phyloP scores from a whole-genome alignment of 2,888 invertebrate species.

The Eustalomyia histrio region DNA sequence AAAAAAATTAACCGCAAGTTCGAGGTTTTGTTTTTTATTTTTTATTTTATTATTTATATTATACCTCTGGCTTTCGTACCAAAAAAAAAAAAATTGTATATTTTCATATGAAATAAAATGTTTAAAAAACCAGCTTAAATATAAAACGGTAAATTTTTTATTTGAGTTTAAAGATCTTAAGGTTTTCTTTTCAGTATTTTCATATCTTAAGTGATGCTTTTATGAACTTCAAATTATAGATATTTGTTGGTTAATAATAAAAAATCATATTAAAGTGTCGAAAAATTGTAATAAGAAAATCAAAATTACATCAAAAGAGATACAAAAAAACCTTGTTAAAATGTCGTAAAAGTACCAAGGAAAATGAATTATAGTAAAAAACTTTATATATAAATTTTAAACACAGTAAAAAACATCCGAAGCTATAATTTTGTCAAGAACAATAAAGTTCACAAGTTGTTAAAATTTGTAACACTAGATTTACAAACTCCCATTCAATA shows the following conservation, averaged over 20 bases:
- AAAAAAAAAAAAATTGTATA: conserved; percentile 5
- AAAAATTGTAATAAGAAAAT: background rate
- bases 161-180: conserved; percentile 19
- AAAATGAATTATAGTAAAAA: too few species aligned
- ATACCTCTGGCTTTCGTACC: conserved; percentile 22
- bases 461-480: too few species aligned
- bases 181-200: conserved; percentile 7
- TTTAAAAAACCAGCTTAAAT: background rate
- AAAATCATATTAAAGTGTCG: conserved; percentile 1
- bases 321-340: too few species aligned
- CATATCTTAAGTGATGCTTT: conserved; percentile 31
- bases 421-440: too few species aligned
- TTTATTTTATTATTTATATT: conserved; percentile 40
- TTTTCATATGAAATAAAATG: background rate
- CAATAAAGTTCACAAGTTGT: too few species aligned
- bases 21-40: conserved; percentile 51
- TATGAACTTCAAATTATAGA: conserved; percentile 32
- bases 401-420: too few species aligned
- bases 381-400: too few species aligned
- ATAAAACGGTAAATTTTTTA: conserved; percentile 49
- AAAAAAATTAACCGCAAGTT: conserved; percentile 51
- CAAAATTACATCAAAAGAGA: too few species aligned
- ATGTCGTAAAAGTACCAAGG: too few species aligned
- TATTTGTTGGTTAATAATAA: conserved; percentile 7
- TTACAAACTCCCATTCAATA: too few species aligned